Evolutionary conservation across 2,113 vertebrate genomes (phyloP), one percentile per base, ranked within the genome.

Genomic region (Toxostoma redivivum): DNA sequence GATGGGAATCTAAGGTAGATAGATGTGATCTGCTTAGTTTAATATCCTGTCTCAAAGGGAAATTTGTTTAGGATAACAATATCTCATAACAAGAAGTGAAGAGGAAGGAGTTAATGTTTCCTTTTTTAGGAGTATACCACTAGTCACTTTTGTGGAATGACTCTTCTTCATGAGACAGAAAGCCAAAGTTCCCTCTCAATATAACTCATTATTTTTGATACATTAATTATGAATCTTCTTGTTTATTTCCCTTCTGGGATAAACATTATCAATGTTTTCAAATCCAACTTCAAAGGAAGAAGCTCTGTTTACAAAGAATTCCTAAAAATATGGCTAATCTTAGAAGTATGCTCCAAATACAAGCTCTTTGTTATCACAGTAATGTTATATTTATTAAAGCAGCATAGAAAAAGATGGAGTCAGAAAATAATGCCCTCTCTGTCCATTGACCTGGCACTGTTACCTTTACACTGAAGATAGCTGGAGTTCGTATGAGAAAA

Each of bases 221-320:
- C 19, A 64, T 95, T 94, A 97, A 93, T 96, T 96, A 93, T 91
- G 60, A 71, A 70, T 94, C 47, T 18, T 86, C 90, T 77, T 95
- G 70, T 94, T 97, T 92, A 86, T 96, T 95, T 96, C 87, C 93
- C 93, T 95, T 94, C 87, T 94, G 93, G 93, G 94, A 93, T 96
- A 96, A 96, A 93, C 79, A 90, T 22, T 90, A 85, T 80, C 78
- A 70, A 5, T 80, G 47, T 92, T 93, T 96, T 90, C 85, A 95
- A 95, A 94, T 95, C 69, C 92, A 88, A 4, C 92, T 96, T 96
- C 81, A 96, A 97, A 96, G 81, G 51, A 95, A 74, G 54, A 56
- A 73, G 27, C 30, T 86, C 47, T 90, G 20, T 60, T 88, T 91
- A 73, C 58, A 80, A 91, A 77, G 42, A 95, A 88, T 57, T 95